phyloP scores from a whole-genome alignment of 2,113 vertebrate species.

The Thunnus maccoyii region DNA sequence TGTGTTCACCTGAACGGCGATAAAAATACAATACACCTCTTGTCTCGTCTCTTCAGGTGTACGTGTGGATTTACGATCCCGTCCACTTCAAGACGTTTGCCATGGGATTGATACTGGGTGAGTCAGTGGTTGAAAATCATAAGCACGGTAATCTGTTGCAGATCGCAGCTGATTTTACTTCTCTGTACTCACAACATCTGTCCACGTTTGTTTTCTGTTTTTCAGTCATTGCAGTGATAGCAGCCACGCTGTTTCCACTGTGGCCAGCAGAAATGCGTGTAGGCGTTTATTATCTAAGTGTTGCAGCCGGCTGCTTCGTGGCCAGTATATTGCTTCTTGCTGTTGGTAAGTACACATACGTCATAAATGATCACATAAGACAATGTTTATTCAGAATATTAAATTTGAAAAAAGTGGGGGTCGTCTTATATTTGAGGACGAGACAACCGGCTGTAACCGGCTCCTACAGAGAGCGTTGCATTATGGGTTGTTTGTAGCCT shows the following conservation, averaged over 20 bases:
- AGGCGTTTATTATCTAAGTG: constrained; percentile 98
- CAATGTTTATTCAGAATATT: not conserved
- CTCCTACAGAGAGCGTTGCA: no score
- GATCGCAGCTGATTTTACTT: not conserved
- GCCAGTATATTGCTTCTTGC: constrained; percentile 98
- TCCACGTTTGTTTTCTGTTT: constrained; percentile 34
- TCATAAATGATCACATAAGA: not conserved
- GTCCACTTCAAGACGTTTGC: constrained; percentile 99
- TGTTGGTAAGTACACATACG: constrained; percentile 89
- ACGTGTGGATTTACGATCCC: constrained; percentile 98
- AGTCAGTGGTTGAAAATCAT: constrained; percentile 68
- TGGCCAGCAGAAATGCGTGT: constrained; percentile 99
- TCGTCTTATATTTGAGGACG: no score
- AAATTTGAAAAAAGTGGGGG: no score
- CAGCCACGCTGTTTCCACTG: constrained; percentile 96
- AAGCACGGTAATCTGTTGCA: not conserved
- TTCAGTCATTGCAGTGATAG: constrained; percentile 96
- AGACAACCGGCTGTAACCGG: no score
- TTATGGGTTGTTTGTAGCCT: no score
- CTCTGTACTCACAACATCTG: not conserved
- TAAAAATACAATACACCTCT: not conserved
- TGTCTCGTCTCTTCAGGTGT: constrained; percentile 86
- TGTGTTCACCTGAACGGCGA: not conserved
- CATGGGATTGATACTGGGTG: constrained; percentile 98
- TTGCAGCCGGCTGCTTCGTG: constrained; percentile 97